These are phyloP conservation scores for Helicoverpa zea DNA, from an alignment of 1,140 invertebrate species.

Conservation along the genomic window DNA sequence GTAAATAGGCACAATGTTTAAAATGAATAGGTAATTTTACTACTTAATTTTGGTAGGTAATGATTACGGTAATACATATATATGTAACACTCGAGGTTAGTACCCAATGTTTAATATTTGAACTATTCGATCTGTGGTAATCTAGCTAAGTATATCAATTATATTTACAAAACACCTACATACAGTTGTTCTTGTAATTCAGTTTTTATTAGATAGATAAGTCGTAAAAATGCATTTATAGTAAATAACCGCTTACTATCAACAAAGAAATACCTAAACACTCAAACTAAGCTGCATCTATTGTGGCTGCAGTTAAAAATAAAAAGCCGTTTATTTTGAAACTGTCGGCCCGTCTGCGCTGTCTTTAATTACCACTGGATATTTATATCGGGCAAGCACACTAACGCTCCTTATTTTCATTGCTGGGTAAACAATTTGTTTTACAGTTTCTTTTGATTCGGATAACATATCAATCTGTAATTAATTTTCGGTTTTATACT, in stretches of 20 bases:
- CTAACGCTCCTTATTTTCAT: constrained; percentile 52
- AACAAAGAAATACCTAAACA: constrained; percentile 42
- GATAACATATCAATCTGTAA: constrained; percentile 46
- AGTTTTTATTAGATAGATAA: too few relatives aligned
- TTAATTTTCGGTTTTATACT: constrained; percentile 2
- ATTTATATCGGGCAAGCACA: constrained; percentile 53
- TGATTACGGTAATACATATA: too few relatives aligned
- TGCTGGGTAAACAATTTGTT: constrained; percentile 55
- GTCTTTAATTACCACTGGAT: constrained; percentile 61
- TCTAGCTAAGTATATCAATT: too few relatives aligned
- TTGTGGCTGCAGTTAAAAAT: constrained; percentile 58
- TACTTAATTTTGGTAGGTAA: too few relatives aligned
- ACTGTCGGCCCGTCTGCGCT: constrained; percentile 55
- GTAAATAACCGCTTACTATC: constrained; percentile 17
- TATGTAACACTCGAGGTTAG: too few relatives aligned
- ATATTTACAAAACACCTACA: too few relatives aligned
- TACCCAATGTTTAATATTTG: too few relatives aligned
- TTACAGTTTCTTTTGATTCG: constrained; percentile 49
- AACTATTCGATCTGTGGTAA: too few relatives aligned
- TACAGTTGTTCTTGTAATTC: too few relatives aligned
- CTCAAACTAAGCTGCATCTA: constrained; percentile 52
- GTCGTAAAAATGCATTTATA: background rate
- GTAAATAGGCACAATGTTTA: too few relatives aligned
- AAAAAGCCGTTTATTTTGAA: constrained; percentile 63
- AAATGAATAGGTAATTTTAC: too few relatives aligned